Evolutionary conservation across 1,140 invertebrate species (phyloP).

Genomic region (Holotrichia oblita): DNA sequence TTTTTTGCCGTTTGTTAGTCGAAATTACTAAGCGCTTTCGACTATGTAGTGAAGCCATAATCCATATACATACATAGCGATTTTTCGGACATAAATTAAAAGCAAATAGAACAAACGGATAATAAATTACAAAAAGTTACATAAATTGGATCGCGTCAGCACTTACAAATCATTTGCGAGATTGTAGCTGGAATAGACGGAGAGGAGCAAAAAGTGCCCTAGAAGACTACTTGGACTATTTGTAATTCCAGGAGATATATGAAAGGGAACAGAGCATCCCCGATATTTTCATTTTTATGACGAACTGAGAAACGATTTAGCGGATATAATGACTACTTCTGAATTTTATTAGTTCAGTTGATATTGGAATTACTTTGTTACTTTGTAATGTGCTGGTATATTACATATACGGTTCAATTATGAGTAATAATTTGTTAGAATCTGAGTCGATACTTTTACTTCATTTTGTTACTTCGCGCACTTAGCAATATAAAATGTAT

Average conservation of each 20-base stretch:
- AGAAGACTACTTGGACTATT: constrained; percentile 10
- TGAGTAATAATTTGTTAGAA: too few relatives aligned
- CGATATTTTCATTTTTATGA: not conserved
- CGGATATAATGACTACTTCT: too few relatives aligned
- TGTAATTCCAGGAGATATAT: not conserved
- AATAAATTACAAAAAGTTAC: not conserved
- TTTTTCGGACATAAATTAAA: not conserved
- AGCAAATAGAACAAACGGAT: constrained; percentile 11
- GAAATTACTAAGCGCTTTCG: not conserved
- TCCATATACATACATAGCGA: not conserved
- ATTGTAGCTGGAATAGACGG: constrained; percentile 1
- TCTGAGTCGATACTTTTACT: too few relatives aligned
- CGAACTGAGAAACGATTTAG: too few relatives aligned
- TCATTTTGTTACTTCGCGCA: too few relatives aligned
- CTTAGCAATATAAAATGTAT: too few relatives aligned
- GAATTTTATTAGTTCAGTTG: too few relatives aligned
- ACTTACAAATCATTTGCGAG: constrained; percentile 16
- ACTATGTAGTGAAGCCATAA: not conserved
- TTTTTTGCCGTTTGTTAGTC: not conserved
- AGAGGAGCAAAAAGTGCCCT: not conserved
- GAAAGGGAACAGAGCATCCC: not conserved
- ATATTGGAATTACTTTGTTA: too few relatives aligned
- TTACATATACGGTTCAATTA: too few relatives aligned
- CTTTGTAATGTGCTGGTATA: too few relatives aligned
- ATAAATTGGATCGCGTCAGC: constrained; percentile 6